phyloP scores from a whole-genome alignment of 2,797 vertebrate genomes.

The Simalia tracyae region DNA sequence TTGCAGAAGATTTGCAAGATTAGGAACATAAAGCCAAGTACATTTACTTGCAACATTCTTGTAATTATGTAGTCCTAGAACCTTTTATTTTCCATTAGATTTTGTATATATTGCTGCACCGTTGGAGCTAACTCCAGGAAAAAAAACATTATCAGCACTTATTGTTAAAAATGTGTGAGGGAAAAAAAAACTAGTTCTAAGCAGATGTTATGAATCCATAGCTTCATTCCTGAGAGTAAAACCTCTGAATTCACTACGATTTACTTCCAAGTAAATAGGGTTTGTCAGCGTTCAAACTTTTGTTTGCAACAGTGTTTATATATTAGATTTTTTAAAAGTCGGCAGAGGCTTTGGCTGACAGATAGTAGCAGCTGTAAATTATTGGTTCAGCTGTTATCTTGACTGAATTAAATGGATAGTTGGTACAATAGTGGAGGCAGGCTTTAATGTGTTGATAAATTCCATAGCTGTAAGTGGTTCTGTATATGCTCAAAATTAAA shows the following conservation, averaged over 20 bases:
- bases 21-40: slow-evolving; percentile 43
- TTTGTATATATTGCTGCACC: slow-evolving; percentile 11
- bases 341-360: slow-evolving; percentile 35
- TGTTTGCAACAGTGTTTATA: slow-evolving; percentile 40
- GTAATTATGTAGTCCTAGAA: slow-evolving; percentile 25
- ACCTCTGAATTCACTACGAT: neutral
- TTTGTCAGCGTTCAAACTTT: slow-evolving; percentile 23
- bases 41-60: slow-evolving; percentile 33
- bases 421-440: slow-evolving; percentile 47
- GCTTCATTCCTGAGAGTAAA: slow-evolving; percentile 21
- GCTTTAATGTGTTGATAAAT: slow-evolving; percentile 37
- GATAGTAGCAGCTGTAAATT: slow-evolving; percentile 63
- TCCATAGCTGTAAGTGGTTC: slow-evolving; percentile 25
- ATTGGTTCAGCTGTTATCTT: slow-evolving; percentile 55
- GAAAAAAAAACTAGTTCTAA: slow-evolving; percentile 22
- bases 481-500: slow-evolving; percentile 28
- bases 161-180: neutral
- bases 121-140: neutral
- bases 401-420: slow-evolving; percentile 61
- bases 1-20: slow-evolving; percentile 44
- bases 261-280: neutral
- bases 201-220: slow-evolving; percentile 30
- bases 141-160: neutral
- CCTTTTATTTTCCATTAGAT: slow-evolving; percentile 43
- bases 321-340: slow-evolving; percentile 43